phyloP scores from a whole-genome alignment of 2,113 vertebrate genomes.

The Atractosteus spatula region DNA sequence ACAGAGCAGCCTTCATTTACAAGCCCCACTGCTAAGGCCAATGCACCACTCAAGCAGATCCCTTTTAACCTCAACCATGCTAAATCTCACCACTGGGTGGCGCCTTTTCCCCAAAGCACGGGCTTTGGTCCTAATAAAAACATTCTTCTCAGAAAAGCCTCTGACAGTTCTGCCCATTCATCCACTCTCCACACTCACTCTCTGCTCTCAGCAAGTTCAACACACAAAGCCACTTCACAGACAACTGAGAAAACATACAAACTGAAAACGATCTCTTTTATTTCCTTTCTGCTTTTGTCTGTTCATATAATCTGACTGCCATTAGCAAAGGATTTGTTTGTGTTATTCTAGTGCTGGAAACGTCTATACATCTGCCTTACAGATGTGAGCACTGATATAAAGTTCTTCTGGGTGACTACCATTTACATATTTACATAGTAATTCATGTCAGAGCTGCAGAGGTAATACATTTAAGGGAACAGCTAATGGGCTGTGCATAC shows the following conservation, averaged over 20 bases:
- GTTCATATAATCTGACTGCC: background rate
- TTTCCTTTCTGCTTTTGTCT: background rate
- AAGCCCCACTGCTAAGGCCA: too few relatives aligned
- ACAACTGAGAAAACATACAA: background rate
- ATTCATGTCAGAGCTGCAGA: constrained; percentile 31
- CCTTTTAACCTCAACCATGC: too few relatives aligned
- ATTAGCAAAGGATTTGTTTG: constrained; percentile 8
- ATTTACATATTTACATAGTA: constrained; percentile 37
- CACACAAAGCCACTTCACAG: too few relatives aligned
- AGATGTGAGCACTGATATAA: constrained; percentile 31
- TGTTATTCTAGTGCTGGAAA: background rate
- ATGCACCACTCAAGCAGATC: too few relatives aligned
- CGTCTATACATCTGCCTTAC: constrained; percentile 32
- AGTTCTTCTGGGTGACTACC: constrained; percentile 36
- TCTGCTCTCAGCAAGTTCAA: too few relatives aligned
- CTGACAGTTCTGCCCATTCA: background rate
- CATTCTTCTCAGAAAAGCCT: background rate
- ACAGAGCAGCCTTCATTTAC: too few relatives aligned
- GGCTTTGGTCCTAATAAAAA: background rate
- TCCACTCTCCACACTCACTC: background rate
- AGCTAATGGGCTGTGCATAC: constrained; percentile 21
- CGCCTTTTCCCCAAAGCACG: background rate
- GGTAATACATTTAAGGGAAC: constrained; percentile 17
- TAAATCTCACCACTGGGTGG: background rate
- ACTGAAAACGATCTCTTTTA: background rate